A percentile compares a stretch with the other conserved stretches of the same genome.
Conservation (phyloP, 2,888 invertebrate species). For the Aleiodes alternator region DNA sequence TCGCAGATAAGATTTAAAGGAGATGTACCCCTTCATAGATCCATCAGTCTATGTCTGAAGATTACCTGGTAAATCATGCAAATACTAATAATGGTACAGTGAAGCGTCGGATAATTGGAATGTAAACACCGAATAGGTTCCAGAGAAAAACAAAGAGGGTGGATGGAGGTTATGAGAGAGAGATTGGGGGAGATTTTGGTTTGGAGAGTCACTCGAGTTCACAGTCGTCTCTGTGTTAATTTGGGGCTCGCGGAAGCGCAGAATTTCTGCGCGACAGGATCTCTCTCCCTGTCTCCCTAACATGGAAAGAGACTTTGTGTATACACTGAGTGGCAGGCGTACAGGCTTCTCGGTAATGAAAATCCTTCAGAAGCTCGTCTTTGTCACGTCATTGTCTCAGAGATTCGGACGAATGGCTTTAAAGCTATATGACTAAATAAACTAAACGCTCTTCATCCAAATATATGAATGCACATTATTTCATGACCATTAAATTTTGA, state of each 20-base stretch:
- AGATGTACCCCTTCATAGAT: not conserved
- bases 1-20: too few relatives aligned
- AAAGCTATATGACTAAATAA: conserved; percentile 15
- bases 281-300: conserved; percentile 21
- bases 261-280: conserved; percentile 47
- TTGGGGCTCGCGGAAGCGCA: conserved; percentile 50
- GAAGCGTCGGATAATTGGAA: conserved; percentile 71
- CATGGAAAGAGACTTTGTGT: conserved; percentile 33
- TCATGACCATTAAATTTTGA: not conserved
- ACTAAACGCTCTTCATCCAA: not conserved
- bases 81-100: conserved; percentile 69
- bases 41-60: conserved; percentile 8
- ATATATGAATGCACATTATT: not conserved
- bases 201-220: conserved; percentile 42
- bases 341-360: conserved; percentile 53
- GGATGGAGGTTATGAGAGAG: conserved; percentile 31
- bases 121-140: conserved; percentile 66
- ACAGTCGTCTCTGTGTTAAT: conserved; percentile 47
- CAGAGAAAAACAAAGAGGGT: conserved; percentile 23
- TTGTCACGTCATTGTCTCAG: conserved; percentile 50
- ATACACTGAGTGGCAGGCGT: conserved; percentile 1
- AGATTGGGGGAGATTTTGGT: conserved; percentile 23
- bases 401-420: conserved; percentile 44
- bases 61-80: conserved; percentile 64
- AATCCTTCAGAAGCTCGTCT: conserved; percentile 55